These are phyloP conservation scores for Bos indicus DNA, from an alignment of 2,113 vertebrate genomes.

Conservation along the genomic window DNA sequence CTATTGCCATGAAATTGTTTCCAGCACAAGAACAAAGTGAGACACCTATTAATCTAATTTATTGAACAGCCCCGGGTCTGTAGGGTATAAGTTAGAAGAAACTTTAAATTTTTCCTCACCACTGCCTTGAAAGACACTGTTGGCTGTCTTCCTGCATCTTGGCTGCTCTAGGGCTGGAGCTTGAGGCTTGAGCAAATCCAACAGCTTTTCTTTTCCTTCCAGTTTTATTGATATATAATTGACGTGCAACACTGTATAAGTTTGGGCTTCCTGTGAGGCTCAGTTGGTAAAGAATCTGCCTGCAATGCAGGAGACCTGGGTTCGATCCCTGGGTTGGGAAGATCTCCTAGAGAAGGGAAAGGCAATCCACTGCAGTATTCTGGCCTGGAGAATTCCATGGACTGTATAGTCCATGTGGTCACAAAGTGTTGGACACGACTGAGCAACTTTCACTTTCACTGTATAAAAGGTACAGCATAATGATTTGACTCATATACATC, in stretches of 20 bases:
- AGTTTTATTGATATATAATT: background rate
- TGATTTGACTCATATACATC: background rate
- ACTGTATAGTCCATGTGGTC: background rate
- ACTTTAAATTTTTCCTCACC: background rate
- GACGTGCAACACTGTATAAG: background rate
- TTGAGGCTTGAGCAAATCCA: background rate
- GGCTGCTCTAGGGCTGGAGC: background rate
- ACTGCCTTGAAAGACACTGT: background rate
- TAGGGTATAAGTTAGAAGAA: background rate
- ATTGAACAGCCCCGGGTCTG: background rate
- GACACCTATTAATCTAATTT: background rate
- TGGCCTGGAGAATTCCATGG: background rate
- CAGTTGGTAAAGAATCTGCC: background rate
- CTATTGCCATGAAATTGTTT: background rate
- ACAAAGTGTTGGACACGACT: background rate
- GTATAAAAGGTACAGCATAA: background rate
- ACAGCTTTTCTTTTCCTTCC: background rate
- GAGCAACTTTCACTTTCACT: background rate
- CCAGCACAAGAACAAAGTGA: background rate
- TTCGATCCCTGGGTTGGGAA: background rate
- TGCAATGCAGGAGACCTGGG: background rate
- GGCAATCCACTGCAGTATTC: background rate
- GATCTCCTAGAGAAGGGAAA: background rate
- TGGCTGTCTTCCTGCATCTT: background rate
- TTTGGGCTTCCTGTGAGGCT: background rate